Evolutionary conservation across 2,888 invertebrate species (phyloP), one percentile per base, ranked within the genome.

Genomic region (Apeira syringaria): DNA sequence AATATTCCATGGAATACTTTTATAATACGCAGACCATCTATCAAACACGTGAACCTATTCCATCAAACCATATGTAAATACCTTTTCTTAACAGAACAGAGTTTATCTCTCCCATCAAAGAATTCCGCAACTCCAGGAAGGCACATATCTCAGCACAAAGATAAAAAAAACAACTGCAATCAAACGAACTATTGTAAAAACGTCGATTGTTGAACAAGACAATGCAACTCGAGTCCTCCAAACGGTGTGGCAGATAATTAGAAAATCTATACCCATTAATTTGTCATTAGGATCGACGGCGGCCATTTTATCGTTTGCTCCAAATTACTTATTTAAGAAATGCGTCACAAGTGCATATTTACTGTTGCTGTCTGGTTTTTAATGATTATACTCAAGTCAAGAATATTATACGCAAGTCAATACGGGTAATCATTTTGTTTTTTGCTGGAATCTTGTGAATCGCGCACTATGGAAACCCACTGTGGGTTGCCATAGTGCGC

Each of bases 241-340:
- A 64, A 59, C 60, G 52, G 44, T 74, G 52, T 77, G 76, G 48
- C 53, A 36, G 40, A 47, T 64, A 61, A 74, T 72, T 68, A 71
- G 52, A 56, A 61, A 64, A 67, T 56, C 44, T 61, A 63, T 66
- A 74, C 60, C 70, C 68, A 85, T 86, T 84, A 80, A 81, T 80
- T 75, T 71, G 59, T 77, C 80, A 78, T 87, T 86, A 87, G 56
- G 50, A 28, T 49, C 42, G 50, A 36, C 52, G 35, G 52, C 49
- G 57, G 54, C 53, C 56, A 56, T 64, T 64, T 77, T 78, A 79
- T 77, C 77, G 52, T 39, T 56, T 70, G 82, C 59, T 77, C 81
- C 42, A 77, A 81, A 83, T 81, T 69, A 67, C 55, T 58, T 67
- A 65, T 69, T 74, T 72, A 66, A 61, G 57, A 63, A 74, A 66